These are phyloP conservation scores for Cephalopachus bancanus DNA, from an alignment of 2,797 vertebrate genomes.

Conservation along the genomic window DNA sequence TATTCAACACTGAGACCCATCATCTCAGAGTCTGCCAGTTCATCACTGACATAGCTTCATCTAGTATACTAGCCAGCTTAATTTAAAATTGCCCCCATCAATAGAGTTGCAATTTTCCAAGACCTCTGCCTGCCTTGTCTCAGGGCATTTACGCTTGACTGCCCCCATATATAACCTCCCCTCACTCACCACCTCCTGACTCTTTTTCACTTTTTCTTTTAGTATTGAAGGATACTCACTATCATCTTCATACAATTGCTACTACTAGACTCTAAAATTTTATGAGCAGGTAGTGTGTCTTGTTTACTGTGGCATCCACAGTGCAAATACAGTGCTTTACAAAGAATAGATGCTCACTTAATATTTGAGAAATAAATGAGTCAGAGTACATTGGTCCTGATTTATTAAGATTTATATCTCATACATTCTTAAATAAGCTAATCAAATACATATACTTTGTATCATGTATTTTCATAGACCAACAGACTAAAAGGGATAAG, in stretches of 20 bases:
- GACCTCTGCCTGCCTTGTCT: neutral
- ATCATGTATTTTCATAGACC: slow-evolving; percentile 22
- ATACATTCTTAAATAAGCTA: slow-evolving; percentile 18
- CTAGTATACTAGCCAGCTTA: neutral
- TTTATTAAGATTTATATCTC: slow-evolving; percentile 24
- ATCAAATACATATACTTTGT: neutral
- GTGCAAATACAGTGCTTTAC: neutral
- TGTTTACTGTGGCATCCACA: neutral
- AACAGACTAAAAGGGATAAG: neutral
- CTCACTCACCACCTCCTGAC: neutral
- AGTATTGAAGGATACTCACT: slow-evolving; percentile 8
- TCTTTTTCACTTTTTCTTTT: slow-evolving; percentile 14
- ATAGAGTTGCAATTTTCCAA: neutral
- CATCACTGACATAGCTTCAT: neutral
- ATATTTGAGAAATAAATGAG: neutral
- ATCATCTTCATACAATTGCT: neutral
- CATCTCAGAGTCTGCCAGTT: neutral
- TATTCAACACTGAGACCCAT: neutral
- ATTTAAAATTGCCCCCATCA: neutral
- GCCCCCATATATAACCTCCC: neutral
- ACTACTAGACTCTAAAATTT: neutral
- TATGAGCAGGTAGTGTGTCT: neutral
- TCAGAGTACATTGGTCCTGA: neutral
- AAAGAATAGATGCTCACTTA: slow-evolving; percentile 11
- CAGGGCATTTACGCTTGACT: neutral